Conservation (phyloP, 2,113 vertebrate species). For the Peromyscus polionotus region DNA sequence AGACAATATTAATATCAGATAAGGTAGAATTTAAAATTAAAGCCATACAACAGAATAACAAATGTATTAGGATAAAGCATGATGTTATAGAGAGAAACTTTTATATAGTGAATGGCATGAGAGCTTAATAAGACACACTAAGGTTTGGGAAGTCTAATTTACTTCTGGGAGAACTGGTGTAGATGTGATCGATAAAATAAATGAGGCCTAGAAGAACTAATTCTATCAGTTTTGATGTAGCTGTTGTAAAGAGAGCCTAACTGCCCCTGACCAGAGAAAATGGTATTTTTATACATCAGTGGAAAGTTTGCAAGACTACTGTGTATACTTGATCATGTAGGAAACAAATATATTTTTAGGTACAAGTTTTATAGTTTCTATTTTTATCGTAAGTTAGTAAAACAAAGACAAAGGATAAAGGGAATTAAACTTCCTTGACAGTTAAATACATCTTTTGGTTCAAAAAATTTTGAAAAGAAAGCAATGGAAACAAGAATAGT, state of each 20-base stretch:
- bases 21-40: background rate
- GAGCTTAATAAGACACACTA: background rate
- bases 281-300: background rate
- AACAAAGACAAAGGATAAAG: background rate
- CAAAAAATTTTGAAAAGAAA: constrained; percentile 31
- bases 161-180: background rate
- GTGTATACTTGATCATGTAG: background rate
- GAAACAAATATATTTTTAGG: constrained; percentile 4
- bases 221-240: background rate
- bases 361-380: background rate
- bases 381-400: constrained; percentile 47
- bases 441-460: constrained; percentile 9
- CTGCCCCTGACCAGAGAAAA: background rate
- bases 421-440: background rate
- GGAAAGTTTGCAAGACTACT: constrained; percentile 1
- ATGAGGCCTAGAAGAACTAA: background rate
- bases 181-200: background rate
- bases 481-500: constrained; percentile 36
- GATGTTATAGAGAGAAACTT: background rate
- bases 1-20: background rate
- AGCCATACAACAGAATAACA: background rate
- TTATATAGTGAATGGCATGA: background rate
- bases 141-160: background rate
- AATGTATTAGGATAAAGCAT: background rate
- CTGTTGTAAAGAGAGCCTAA: background rate